Percentiles rank a stretch among this genome's conserved stretches.
Evolutionary conservation across 1,140 invertebrate species (phyloP).

Genomic region (Ganaspis sp.): DNA sequence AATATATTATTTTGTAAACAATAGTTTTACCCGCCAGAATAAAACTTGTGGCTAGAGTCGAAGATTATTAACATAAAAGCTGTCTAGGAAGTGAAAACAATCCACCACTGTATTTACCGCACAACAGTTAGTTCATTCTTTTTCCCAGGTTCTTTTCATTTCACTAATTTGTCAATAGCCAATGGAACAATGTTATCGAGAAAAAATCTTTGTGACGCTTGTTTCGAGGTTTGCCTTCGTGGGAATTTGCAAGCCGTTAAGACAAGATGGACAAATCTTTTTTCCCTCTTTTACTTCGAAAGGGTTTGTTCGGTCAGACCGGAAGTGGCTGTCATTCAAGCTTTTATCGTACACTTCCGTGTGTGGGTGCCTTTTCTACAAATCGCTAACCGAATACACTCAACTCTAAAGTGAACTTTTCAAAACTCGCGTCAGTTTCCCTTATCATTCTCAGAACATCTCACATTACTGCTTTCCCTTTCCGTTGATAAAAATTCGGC

Average conservation of each 20-base stretch:
- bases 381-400: slow-evolving; percentile 65
- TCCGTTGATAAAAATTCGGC: slow-evolving; percentile 39
- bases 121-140: neutral
- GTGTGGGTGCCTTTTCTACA: slow-evolving; percentile 52
- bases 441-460: slow-evolving; percentile 63
- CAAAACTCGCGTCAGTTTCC: slow-evolving; percentile 58
- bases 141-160: neutral
- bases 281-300: neutral
- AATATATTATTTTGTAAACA: too few species aligned
- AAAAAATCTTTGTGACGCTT: neutral
- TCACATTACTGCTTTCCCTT: slow-evolving; percentile 61
- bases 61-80: neutral
- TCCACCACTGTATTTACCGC: neutral
- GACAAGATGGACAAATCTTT: slow-evolving; percentile 18
- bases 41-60: too few species aligned
- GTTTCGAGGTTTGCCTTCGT: neutral
- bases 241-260: slow-evolving; percentile 7
- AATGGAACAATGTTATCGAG: slow-evolving; percentile 12
- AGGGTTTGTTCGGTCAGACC: slow-evolving; percentile 32
- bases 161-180: slow-evolving; percentile 24
- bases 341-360: slow-evolving; percentile 56
- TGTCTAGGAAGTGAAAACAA: slow-evolving; percentile 2
- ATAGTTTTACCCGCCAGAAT: too few species aligned
- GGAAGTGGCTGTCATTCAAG: slow-evolving; percentile 55
- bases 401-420: slow-evolving; percentile 33